phyloP scores from a whole-genome alignment of 1,140 invertebrate genomes.

The Akabosia matsudoensis region DNA sequence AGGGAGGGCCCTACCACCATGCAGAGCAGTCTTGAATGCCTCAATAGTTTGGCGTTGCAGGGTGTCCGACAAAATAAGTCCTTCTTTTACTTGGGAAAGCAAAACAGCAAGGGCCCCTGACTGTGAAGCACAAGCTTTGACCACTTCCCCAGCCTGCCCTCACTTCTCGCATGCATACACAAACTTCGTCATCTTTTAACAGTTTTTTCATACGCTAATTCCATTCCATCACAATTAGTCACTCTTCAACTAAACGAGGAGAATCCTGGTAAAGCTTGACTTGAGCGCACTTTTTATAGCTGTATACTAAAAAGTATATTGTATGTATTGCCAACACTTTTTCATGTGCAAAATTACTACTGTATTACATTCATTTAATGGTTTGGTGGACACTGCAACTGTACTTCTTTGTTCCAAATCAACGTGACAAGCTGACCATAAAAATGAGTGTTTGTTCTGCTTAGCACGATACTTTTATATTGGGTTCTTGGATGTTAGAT shows the following conservation, averaged over 20 bases:
- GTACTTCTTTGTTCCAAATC: neutral
- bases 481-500: neutral
- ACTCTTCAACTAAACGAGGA: no score
- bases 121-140: constrained; percentile 22
- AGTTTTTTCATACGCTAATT: neutral
- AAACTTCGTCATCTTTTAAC: neutral
- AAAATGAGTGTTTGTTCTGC: constrained; percentile 13
- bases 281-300: no score
- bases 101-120: constrained; percentile 7
- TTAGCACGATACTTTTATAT: constrained; percentile 5
- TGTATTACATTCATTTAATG: no score
- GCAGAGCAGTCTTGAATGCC: neutral
- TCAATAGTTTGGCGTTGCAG: neutral
- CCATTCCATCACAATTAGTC: constrained; percentile 23
- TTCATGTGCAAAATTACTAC: no score
- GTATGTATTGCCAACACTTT: no score
- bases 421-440: constrained; percentile 20
- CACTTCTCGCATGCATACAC: neutral
- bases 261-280: no score
- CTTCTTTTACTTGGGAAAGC: constrained; percentile 9
- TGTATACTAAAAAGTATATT: no score
- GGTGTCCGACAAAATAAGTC: neutral
- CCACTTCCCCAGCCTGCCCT: neutral
- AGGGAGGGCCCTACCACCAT: constrained; percentile 5
- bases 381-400: no score